Percentiles rank a stretch among this genome's conserved stretches.
Conservation (phyloP, 2,888 invertebrate genomes). For the Dynastes maya region DNA sequence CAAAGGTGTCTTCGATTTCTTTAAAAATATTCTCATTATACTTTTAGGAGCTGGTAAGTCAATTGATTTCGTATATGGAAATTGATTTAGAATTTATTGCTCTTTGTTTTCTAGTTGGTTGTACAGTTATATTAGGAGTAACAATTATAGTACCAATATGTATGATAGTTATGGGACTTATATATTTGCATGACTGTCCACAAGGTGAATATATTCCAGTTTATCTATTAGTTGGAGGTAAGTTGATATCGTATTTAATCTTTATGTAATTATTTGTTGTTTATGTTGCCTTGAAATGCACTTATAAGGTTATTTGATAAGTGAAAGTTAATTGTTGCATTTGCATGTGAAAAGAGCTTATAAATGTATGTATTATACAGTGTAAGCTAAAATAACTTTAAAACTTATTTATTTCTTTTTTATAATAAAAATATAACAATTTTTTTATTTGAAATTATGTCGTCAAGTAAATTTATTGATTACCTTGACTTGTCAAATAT, state of each 20-base stretch:
- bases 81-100: not conserved
- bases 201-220: conserved; percentile 80
- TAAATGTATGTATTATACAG: not conserved
- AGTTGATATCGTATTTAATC: conserved; percentile 52
- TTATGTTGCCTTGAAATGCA: too few relatives aligned
- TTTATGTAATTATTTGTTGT: conserved; percentile 18
- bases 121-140: conserved; percentile 77
- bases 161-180: conserved; percentile 79
- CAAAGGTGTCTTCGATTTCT: conserved; percentile 75
- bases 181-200: conserved; percentile 78
- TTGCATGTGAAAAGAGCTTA: conserved; percentile 5
- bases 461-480: too few relatives aligned
- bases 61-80: not conserved
- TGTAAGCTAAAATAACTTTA: not conserved
- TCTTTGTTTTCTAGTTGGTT: conserved; percentile 73
- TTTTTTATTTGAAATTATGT: too few relatives aligned
- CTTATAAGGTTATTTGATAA: conserved; percentile 6
- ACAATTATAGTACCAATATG: conserved; percentile 78
- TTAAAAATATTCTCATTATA: conserved; percentile 75
- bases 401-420: too few relatives aligned
- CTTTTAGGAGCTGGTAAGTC: conserved; percentile 77
- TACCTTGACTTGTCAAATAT: too few relatives aligned
- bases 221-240: conserved; percentile 78
- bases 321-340: conserved; percentile 24
- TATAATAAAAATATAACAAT: too few relatives aligned